Conservation (phyloP, 1,140 invertebrate species). For the Araneus ventricosus region DNA sequence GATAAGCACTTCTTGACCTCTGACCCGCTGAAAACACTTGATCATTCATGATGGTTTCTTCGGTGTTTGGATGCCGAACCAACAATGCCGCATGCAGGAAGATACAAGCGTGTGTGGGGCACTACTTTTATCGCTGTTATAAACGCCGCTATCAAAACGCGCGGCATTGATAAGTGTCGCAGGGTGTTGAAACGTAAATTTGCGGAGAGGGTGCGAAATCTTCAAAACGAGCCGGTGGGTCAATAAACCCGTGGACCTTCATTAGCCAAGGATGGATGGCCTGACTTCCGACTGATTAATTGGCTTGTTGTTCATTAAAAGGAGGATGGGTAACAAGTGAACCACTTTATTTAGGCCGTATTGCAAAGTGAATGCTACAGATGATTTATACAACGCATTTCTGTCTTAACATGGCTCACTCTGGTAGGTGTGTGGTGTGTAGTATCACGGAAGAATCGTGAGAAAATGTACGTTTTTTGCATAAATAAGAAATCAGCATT, state of each 20-base stretch:
- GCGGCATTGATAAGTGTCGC: background rate
- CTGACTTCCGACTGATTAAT: constrained; percentile 21
- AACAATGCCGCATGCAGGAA: background rate
- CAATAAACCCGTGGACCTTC: background rate
- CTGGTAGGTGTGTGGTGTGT: no score
- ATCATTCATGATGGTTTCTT: background rate
- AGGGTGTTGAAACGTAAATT: background rate
- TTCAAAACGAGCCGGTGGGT: background rate
- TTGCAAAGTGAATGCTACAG: background rate
- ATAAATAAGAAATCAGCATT: no score
- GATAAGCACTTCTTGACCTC: background rate
- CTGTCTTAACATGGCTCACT: background rate
- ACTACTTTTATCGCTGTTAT: background rate
- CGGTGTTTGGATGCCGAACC: background rate
- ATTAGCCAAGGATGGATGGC: background rate
- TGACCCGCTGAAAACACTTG: background rate
- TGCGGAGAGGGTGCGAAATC: background rate
- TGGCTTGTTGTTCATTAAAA: background rate
- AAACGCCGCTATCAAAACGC: background rate
- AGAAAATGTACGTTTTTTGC: no score
- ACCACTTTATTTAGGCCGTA: background rate
- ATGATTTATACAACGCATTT: background rate
- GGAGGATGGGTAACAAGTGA: background rate
- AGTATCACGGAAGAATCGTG: no score
- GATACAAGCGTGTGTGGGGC: background rate